Evolutionary conservation across 2,888 invertebrate genomes (phyloP), one percentile per base, ranked within the genome.

Genomic region (Dynastes grantii): DNA sequence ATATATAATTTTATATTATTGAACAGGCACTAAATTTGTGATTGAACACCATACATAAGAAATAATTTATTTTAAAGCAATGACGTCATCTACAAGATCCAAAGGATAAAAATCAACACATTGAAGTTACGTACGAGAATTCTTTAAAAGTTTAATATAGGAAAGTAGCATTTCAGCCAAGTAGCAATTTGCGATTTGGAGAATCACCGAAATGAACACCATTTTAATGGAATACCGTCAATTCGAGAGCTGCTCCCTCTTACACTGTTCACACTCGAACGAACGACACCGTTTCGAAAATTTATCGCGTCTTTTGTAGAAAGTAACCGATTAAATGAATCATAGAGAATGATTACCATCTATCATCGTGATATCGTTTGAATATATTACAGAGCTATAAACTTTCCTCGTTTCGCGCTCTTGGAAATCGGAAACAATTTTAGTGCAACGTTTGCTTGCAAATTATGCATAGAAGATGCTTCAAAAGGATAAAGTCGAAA

Each of bases 341-440:
- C 63, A 67, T 49, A 45, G 67, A 67, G 45, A 67, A 67, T 67
- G 67, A 67, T 67, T 67, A 67, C 67, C 67, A 49, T 67, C 67
- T 67, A 45, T 67, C 67, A 67, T 67, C 67, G 27, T 49, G 67
- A 67, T 45, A 49, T 27, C 67, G 49, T 67, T 67, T 67, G 67
- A 67, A 67, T 67, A 67, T 67, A 67, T 67, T 67, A 67, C 6
- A 16, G 64, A 11, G 64, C 11, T 29, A 13, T 45, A 49, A 67
- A 67, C 16, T 67, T 49, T 49, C 67, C 49, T 1, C 40, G 65
- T n/a, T 22, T 22, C 22, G 16, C 32, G 32, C 3, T 32, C 32
- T 32, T 67, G 11, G 2, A 67, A 67, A 67, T 67, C 49, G 8
- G 16, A 49, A 22, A 49, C 27, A 22, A 8, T 40, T 67, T 16